A percentile compares a stretch with the other conserved stretches of the same genome.
Conservation (phyloP, 1,140 invertebrate genomes). For the Aporrectodea caliginosa region DNA sequence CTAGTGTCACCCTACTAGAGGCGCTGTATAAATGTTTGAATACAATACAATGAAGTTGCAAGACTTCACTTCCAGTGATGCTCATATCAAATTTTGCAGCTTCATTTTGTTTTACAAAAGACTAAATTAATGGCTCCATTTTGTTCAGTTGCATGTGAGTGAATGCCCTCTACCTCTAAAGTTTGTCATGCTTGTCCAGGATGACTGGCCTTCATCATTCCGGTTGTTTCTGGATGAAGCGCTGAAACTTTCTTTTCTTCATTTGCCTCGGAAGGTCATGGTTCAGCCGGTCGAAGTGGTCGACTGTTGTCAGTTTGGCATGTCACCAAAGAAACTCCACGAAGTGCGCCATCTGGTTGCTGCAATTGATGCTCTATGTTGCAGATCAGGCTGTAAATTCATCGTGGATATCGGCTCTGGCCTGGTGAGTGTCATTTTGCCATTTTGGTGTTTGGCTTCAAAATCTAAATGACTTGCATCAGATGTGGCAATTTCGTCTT, state of each 20-base stretch:
- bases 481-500: no score
- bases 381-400: conserved; percentile 27
- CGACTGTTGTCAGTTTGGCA: conserved; percentile 36
- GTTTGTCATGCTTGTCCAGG: conserved; percentile 29
- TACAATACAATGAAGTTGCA: no score
- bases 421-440: conserved; percentile 62
- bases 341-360: conserved; percentile 43
- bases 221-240: conserved; percentile 29
- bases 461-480: no score
- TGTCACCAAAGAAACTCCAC: conserved; percentile 44
- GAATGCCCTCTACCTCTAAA: no score
- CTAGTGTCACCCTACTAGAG: no score
- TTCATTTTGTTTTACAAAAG: no score
- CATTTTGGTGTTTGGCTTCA: no score
- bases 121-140: no score
- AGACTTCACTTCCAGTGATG: no score
- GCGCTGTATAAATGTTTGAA: no score
- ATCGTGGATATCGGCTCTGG: conserved; percentile 46
- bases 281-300: conserved; percentile 29
- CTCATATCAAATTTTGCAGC: no score
- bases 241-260: conserved; percentile 27
- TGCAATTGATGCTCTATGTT: conserved; percentile 38
- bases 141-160: no score
- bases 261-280: conserved; percentile 9
- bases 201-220: conserved; percentile 34